Evolutionary conservation across 1,140 invertebrate genomes (phyloP).

Genomic region (Pogonomyrmex californicus): DNA sequence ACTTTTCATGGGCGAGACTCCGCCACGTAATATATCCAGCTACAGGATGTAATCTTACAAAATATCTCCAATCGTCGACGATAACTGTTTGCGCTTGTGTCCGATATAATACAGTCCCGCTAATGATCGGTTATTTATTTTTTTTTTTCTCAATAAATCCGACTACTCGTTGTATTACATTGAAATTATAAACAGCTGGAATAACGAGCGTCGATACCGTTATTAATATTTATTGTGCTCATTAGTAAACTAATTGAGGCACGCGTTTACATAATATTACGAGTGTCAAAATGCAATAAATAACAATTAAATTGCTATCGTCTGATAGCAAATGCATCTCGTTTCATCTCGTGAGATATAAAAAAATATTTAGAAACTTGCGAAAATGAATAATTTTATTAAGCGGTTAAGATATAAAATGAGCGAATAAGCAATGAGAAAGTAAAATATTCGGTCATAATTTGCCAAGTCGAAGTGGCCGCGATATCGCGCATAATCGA

Average conservation of each 20-base stretch:
- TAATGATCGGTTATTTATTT: not conserved
- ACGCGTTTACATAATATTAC: conserved; percentile 15
- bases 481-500: conserved; percentile 22
- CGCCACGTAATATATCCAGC: not conserved
- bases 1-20: not conserved
- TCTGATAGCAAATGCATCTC: not conserved
- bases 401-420: conserved; percentile 31
- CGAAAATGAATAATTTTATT: not conserved
- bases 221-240: conserved; percentile 37
- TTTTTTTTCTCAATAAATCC: conserved; percentile 34
- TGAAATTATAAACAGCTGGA: conserved; percentile 27
- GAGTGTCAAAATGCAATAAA: conserved; percentile 26
- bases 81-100: conserved; percentile 1
- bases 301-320: conserved; percentile 1
- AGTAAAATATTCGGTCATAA: conserved; percentile 19
- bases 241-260: conserved; percentile 43
- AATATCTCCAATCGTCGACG: not conserved
- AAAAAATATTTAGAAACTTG: not conserved
- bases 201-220: conserved; percentile 2
- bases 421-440: not conserved
- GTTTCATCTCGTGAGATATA: not conserved
- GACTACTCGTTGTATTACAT: conserved; percentile 19
- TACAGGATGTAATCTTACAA: not conserved
- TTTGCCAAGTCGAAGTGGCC: not conserved
- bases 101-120: not conserved